Percentiles rank a stretch among this genome's conserved stretches.
phyloP scores from a whole-genome alignment of 2,113 vertebrate species.

The Chamaetylas fuelleborni region DNA sequence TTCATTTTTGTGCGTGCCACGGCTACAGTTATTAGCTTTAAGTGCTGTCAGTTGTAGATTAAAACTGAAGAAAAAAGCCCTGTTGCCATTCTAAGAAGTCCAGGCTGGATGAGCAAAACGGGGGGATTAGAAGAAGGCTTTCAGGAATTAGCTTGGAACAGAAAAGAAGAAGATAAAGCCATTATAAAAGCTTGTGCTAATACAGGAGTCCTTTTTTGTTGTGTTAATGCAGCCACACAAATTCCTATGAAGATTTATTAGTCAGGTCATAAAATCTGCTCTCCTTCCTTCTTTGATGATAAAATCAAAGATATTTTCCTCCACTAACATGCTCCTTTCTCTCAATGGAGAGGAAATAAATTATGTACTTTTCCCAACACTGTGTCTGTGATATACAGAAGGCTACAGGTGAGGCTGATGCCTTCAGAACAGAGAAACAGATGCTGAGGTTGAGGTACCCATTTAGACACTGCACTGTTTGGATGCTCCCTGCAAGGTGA shows the following conservation, averaged over 20 bases:
- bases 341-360: neutral
- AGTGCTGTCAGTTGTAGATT: neutral
- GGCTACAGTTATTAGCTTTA: neutral
- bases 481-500: fast-evolving
- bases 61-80: neutral
- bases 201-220: constrained; percentile 44
- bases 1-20: neutral
- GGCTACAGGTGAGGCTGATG: neutral
- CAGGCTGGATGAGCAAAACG: neutral
- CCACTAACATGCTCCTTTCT: neutral
- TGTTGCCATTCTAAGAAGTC: neutral
- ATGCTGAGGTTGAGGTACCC: neutral
- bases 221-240: neutral
- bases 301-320: neutral
- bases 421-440: neutral
- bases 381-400: neutral
- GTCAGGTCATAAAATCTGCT: neutral
- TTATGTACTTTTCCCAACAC: neutral
- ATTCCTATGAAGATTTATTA: constrained; percentile 55
- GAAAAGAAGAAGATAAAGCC: constrained; percentile 31
- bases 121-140: constrained; percentile 6
- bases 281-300: neutral
- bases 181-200: constrained; percentile 35
- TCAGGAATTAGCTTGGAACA: constrained; percentile 23
- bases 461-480: fast-evolving